Conservation (phyloP, 2,797 vertebrate genomes). For the Chelon labrosus region DNA sequence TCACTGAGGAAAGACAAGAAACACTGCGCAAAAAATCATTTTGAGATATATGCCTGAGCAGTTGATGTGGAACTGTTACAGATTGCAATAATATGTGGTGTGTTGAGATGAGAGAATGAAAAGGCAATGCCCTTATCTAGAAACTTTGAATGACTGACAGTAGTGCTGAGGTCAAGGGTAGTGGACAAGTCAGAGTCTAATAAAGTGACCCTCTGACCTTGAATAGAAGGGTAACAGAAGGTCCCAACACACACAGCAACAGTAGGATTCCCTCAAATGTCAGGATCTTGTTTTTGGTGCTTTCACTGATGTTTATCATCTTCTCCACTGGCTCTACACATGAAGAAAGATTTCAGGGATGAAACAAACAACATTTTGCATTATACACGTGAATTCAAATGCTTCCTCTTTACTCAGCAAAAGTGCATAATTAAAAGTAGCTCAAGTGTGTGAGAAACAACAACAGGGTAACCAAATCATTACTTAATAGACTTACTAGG, state of each 20-base stretch:
- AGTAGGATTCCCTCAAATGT: constrained; percentile 79
- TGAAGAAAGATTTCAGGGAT: constrained; percentile 23
- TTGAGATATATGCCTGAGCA: background rate
- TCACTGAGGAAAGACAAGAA: background rate
- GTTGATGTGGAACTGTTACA: background rate
- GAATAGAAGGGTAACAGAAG: constrained; percentile 68
- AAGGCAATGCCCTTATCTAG: constrained; percentile 6
- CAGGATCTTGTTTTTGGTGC: constrained; percentile 82
- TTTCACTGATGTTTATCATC: constrained; percentile 74
- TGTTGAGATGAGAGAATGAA: background rate
- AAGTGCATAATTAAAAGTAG: constrained; percentile 3
- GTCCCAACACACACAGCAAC: constrained; percentile 76
- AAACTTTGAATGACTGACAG: constrained; percentile 14
- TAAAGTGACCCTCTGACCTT: constrained; percentile 71
- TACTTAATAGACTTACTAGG: constrained; percentile 9
- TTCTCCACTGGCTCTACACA: constrained; percentile 70
- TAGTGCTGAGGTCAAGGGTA: background rate
- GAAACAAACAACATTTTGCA: constrained; percentile 7
- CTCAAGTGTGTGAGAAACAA: background rate
- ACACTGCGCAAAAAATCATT: background rate
- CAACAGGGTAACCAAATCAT: constrained; percentile 1
- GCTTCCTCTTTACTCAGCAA: background rate
- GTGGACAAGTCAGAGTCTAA: background rate
- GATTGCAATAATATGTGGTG: constrained; percentile 4
- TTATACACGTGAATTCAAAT: background rate